Conservation (phyloP, 2,797 vertebrate genomes). For the Acrocephalus scirpaceus region DNA sequence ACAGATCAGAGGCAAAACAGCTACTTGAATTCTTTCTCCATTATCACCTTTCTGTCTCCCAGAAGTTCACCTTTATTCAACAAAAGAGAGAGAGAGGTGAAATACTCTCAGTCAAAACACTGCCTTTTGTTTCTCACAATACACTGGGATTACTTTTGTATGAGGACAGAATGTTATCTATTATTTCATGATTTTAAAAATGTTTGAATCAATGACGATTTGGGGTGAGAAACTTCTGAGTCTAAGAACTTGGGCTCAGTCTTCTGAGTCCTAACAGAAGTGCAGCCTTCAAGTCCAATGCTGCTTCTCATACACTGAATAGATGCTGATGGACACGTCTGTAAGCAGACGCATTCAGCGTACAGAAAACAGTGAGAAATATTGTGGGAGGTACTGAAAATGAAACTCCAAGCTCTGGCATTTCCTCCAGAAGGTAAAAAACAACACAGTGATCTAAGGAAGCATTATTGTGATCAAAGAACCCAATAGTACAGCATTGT, state of each 20-base stretch:
- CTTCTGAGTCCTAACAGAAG: neutral
- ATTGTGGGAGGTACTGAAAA: neutral
- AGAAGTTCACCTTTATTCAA: slow-evolving; percentile 2
- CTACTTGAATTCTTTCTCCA: neutral
- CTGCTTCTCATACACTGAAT: neutral
- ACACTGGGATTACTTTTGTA: neutral
- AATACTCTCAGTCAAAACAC: neutral
- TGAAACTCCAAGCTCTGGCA: neutral
- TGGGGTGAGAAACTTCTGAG: neutral
- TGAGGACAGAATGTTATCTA: neutral
- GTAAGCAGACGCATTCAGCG: neutral
- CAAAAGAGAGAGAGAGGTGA: neutral
- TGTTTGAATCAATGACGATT: neutral
- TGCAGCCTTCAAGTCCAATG: neutral
- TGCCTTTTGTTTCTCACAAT: neutral
- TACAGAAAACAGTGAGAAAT: neutral
- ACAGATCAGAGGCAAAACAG: neutral
- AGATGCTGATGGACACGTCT: neutral
- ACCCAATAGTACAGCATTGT: neutral
- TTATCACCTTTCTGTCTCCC: slow-evolving; percentile 1
- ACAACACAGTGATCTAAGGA: neutral
- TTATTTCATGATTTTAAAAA: neutral
- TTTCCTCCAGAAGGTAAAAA: slow-evolving; percentile 25
- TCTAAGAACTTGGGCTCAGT: neutral
- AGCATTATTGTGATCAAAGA: neutral